Conservation (phyloP, 2,113 vertebrate species). For the Chunga burmeisteri region DNA sequence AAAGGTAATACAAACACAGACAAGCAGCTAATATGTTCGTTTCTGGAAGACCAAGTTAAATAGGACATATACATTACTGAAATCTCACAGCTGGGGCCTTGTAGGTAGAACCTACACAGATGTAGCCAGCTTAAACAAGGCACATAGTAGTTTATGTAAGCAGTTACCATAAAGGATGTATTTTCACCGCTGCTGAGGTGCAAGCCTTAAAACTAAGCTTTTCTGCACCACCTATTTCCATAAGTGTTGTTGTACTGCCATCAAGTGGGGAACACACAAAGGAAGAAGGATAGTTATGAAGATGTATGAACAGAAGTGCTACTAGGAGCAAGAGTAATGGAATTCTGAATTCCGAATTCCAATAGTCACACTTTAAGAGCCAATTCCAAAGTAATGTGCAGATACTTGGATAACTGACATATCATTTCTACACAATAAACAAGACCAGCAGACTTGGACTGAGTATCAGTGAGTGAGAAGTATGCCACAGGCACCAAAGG, state of each 20-base stretch:
- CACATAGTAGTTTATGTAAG: slow-evolving; percentile 4
- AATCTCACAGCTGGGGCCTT: background rate
- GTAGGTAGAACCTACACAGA: background rate
- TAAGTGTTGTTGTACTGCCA: slow-evolving; percentile 62
- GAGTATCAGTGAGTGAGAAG: background rate
- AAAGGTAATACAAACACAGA: background rate
- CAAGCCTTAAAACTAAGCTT: background rate
- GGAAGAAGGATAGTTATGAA: background rate
- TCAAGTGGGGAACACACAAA: slow-evolving; percentile 45
- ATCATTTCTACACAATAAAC: background rate
- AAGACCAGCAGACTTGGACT: background rate
- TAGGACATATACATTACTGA: background rate
- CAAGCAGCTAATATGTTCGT: background rate
- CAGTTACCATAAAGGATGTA: slow-evolving; percentile 27
- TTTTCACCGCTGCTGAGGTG: background rate
- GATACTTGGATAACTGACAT: background rate
- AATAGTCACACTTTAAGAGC: background rate
- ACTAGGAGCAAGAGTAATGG: background rate
- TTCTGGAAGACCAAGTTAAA: background rate
- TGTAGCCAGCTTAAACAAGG: background rate
- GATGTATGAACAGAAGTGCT: background rate
- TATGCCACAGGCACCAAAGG: background rate
- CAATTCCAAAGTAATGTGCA: background rate
- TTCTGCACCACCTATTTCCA: background rate
- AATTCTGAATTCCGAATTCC: background rate